A percentile compares a stretch with the other conserved stretches of the same genome.
These are phyloP conservation scores for Hermodice carunculata DNA, from an alignment of 2,888 invertebrate genomes.

Conservation along the genomic window DNA sequence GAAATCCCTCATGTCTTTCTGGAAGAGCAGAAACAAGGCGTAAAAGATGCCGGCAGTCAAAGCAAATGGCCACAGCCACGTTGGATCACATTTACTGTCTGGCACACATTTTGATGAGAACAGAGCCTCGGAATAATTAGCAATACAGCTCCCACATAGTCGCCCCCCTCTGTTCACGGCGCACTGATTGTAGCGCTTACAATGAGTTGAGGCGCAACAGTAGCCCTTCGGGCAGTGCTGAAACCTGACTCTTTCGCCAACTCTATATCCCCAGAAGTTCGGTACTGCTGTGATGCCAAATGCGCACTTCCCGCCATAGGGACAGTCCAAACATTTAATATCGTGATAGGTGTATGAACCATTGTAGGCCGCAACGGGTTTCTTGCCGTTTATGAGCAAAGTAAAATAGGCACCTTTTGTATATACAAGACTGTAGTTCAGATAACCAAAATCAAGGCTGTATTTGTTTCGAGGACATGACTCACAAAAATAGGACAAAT, in stretches of 20 bases:
- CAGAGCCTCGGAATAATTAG: constrained; percentile 39
- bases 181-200: constrained; percentile 32
- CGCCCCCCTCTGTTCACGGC: constrained; percentile 29
- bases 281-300: constrained; percentile 40
- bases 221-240: constrained; percentile 44
- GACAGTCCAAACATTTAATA: constrained; percentile 39
- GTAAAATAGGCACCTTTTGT: constrained; percentile 32
- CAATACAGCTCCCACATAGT: constrained; percentile 35
- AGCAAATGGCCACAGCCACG: constrained; percentile 38
- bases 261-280: constrained; percentile 45
- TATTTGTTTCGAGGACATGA: constrained; percentile 39
- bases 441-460: constrained; percentile 40
- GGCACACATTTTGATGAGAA: constrained; percentile 40
- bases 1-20: constrained; percentile 44
- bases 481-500: constrained; percentile 44
- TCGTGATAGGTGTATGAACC: constrained; percentile 40
- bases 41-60: constrained; percentile 36
- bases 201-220: constrained; percentile 31
- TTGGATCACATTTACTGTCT: constrained; percentile 34
- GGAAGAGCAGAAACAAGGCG: constrained; percentile 41
- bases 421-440: constrained; percentile 35
- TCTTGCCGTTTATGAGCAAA: constrained; percentile 39
- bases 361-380: constrained; percentile 30
- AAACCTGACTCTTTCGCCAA: constrained; percentile 30
- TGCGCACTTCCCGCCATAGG: constrained; percentile 40